Evolutionary conservation across 2,888 invertebrate species (phyloP), one percentile per base, ranked within the genome.

Genomic region (Prosopocoilus inquinatus): DNA sequence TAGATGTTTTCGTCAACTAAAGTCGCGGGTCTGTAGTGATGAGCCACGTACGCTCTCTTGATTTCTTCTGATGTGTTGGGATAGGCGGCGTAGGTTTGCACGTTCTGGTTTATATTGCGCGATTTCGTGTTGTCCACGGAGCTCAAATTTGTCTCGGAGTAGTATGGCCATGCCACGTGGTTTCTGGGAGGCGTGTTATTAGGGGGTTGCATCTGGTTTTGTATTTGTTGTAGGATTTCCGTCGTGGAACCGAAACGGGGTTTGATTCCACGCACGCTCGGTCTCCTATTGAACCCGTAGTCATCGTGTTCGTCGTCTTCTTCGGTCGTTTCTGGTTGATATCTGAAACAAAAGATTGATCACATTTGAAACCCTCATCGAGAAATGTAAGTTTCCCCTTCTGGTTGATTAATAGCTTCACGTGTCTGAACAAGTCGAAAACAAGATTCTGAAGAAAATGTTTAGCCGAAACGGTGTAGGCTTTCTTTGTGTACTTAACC

Each of bases 241-340:
- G 87, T 89, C 3, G 86, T 87, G 0, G 91, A 88, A 9, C 89
- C 90, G 61, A 91, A 87, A 62, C 90, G 85, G n/a, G 92, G 89
- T 70, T 93, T 93, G 60, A 94, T 93, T 0, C 94, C 93, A 1
- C 92, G 84, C 1, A 94, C 94, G 1, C 91, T 91, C 0, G 94
- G 94, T n/a, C 94, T 81, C 35, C 91, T 84, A 69, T 91, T 90
- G 74, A 94, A 94, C 1, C 94, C 94, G 67, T 94, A 93, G 71
- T 94, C 93, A 65, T 93, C 92, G 65, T 91, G 90, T 64, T 92
- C 91, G 56, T 90, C 88, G 48, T 90, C 90, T 56, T 85, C 80
- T 12, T 79, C 78, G 54, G 82, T 82, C 67, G 81, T 78, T 59
- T 80, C 80, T 28, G 81, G 79, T 64, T 86, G 84, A 62, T 82